These are phyloP conservation scores for Laspeyria flexula DNA, from an alignment of 2,888 invertebrate species.

Conservation along the genomic window DNA sequence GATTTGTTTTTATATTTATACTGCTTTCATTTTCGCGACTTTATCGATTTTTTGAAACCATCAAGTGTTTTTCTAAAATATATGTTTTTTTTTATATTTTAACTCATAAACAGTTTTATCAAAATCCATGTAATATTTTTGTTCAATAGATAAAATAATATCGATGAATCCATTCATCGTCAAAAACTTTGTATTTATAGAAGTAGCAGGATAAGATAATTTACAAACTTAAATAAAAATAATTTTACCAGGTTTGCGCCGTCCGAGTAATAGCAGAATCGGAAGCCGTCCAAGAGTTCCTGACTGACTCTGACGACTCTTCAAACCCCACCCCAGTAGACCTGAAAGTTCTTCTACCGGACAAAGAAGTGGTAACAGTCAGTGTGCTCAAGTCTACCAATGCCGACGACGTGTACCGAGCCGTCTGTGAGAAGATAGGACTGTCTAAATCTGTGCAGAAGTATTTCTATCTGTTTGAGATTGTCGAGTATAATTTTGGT, in stretches of 20 bases:
- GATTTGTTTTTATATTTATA: no score
- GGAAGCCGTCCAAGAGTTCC: constrained; percentile 98
- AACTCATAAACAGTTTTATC: no score
- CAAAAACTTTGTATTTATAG: no score
- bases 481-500: constrained; percentile 99
- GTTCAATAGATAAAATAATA: no score
- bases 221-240: background rate
- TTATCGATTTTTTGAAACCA: background rate
- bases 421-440: constrained; percentile 93
- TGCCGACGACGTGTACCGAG: constrained; percentile 96
- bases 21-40: no score
- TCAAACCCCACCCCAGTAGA: constrained; percentile 91
- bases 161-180: no score
- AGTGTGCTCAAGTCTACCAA: constrained; percentile 95
- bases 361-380: constrained; percentile 95
- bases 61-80: no score
- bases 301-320: constrained; percentile 96
- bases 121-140: no score
- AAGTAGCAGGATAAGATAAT: no score
- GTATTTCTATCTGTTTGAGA: constrained; percentile 98
- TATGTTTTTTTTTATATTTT: no score
- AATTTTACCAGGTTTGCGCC: constrained; percentile 91
- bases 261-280: constrained; percentile 99
- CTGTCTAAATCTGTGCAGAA: constrained; percentile 93
- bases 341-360: constrained; percentile 93